These are phyloP conservation scores for Argyrosomus japonicus DNA, from an alignment of 2,113 vertebrate species.

Conservation along the genomic window DNA sequence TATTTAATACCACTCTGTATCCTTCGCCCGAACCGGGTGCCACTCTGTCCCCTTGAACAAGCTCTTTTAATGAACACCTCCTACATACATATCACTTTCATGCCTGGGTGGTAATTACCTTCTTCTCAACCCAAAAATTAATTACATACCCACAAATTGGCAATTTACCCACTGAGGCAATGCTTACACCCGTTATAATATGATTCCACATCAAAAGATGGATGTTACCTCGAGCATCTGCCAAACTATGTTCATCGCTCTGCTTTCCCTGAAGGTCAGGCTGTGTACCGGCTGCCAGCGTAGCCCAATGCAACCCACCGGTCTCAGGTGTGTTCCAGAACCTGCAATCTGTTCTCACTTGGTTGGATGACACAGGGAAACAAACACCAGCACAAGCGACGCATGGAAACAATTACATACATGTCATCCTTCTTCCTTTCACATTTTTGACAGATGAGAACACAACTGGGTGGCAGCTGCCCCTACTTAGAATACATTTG, in stretches of 20 bases:
- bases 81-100: constrained; percentile 68
- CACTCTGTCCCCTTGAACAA: constrained; percentile 39
- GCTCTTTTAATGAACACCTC: constrained; percentile 63
- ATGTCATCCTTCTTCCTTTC: constrained; percentile 41
- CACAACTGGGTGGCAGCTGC: constrained; percentile 19
- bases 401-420: constrained; percentile 25
- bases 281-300: constrained; percentile 39
- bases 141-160: constrained; percentile 77
- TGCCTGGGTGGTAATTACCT: constrained; percentile 77
- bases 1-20: background rate
- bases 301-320: background rate
- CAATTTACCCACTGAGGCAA: constrained; percentile 75
- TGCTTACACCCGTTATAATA: constrained; percentile 63
- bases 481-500: background rate
- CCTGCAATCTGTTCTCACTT: constrained; percentile 52
- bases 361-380: constrained; percentile 29
- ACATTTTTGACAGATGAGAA: constrained; percentile 20
- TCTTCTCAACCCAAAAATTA: constrained; percentile 75
- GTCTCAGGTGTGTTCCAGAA: constrained; percentile 60
- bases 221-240: constrained; percentile 59
- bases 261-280: constrained; percentile 66
- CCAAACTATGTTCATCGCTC: constrained; percentile 46
- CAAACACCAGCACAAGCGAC: constrained; percentile 20
- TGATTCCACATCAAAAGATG: constrained; percentile 63
- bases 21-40: background rate